Conservation (phyloP, 2,888 invertebrate genomes). For the Dexiosoma caninum region DNA sequence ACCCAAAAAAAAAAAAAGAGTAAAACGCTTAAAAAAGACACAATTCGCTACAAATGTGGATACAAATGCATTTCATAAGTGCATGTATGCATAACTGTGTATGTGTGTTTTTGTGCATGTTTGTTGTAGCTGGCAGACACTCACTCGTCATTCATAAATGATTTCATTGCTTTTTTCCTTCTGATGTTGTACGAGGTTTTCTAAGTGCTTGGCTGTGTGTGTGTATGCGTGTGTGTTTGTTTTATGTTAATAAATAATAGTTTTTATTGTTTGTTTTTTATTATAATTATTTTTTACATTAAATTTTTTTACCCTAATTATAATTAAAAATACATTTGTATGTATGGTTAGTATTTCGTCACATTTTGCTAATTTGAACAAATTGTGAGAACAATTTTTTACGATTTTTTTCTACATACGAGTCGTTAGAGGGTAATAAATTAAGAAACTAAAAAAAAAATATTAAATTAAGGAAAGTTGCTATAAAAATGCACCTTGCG, state of each 20-base stretch:
- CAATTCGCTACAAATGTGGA: slow-evolving; percentile 4
- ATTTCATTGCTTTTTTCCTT: slow-evolving; percentile 22
- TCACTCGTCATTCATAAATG: slow-evolving; percentile 56
- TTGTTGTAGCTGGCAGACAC: slow-evolving; percentile 29
- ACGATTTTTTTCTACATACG: not conserved
- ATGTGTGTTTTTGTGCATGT: not conserved
- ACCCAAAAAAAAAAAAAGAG: not conserved
- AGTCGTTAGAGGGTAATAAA: not conserved
- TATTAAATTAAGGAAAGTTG: not conserved
- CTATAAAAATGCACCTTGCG: not conserved
- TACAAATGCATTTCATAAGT: not conserved
- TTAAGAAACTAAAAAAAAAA: not conserved
- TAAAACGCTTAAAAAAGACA: slow-evolving; percentile 5
- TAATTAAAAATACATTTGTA: slow-evolving; percentile 6
- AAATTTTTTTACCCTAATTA: slow-evolving; percentile 44
- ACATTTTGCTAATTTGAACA: slow-evolving; percentile 31
- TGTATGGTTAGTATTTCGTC: slow-evolving; percentile 23
- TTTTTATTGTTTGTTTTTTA: slow-evolving; percentile 17
- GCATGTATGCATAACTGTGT: not conserved
- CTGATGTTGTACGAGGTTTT: slow-evolving; percentile 27
- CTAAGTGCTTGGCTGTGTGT: not conserved
- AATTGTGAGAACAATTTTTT: slow-evolving; percentile 34
- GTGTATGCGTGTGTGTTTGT: not conserved
- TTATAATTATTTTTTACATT: slow-evolving; percentile 38
- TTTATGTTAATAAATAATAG: slow-evolving; percentile 50